These are phyloP conservation scores for Limanda limanda DNA, from an alignment of 2,113 vertebrate genomes.

Conservation along the genomic window DNA sequence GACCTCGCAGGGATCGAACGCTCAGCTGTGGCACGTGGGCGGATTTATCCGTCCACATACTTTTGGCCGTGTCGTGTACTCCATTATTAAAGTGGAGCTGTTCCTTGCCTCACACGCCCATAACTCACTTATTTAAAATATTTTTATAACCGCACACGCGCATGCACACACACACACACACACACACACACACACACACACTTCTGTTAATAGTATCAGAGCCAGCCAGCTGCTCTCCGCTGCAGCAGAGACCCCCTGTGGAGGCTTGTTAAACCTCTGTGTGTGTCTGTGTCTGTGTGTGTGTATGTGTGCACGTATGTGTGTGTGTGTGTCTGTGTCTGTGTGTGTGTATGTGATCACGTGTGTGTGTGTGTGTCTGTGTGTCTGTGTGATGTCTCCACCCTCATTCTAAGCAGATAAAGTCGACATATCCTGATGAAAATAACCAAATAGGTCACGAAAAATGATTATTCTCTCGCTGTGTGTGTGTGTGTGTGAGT, in stretches of 20 bases:
- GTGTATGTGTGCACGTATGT: neutral
- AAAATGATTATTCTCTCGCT: neutral
- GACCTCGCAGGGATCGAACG: too few relatives aligned
- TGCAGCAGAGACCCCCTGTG: slow-evolving; percentile 37
- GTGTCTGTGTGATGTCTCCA: neutral
- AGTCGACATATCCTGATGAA: neutral
- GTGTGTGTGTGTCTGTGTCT: slow-evolving; percentile 8
- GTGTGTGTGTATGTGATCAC: neutral
- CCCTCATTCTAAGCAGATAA: neutral
- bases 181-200: slow-evolving; percentile 10
- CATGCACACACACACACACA: slow-evolving; percentile 10
- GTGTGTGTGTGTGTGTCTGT: slow-evolving; percentile 9
- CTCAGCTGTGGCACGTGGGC: too few relatives aligned
- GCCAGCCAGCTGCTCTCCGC: slow-evolving; percentile 36
- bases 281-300: slow-evolving; percentile 14
- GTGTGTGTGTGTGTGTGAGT: slow-evolving; percentile 4
- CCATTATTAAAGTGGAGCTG: too few relatives aligned
- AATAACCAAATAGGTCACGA: neutral
- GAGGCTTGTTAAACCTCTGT: slow-evolving; percentile 37
- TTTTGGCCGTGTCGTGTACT: neutral
- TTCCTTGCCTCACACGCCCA: too few relatives aligned
- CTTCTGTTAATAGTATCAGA: slow-evolving; percentile 21
- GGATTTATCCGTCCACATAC: too few relatives aligned
- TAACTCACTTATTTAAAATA: too few relatives aligned
- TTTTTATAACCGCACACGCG: neutral